Conservation (phyloP, 2,888 invertebrate species). For the Parelbella ahira region DNA sequence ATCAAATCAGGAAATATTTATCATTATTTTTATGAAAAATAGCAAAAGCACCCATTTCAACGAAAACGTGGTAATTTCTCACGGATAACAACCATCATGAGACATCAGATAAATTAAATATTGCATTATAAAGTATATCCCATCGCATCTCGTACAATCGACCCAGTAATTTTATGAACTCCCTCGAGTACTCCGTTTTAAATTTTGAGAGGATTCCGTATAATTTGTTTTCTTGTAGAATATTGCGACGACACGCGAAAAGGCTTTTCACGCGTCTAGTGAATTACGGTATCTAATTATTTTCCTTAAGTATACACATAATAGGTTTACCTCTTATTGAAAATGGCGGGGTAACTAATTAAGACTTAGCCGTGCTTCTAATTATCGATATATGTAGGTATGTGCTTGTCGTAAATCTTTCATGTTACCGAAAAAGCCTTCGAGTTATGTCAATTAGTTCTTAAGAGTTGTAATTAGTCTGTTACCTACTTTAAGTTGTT, state of each 20-base stretch:
- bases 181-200: constrained; percentile 26
- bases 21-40: no score
- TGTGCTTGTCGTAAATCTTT: no score
- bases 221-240: constrained; percentile 21
- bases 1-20: no score
- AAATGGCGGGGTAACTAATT: no score
- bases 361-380: no score
- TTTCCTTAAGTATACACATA: constrained; percentile 2
- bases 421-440: no score
- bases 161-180: constrained; percentile 30
- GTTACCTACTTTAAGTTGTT: no score
- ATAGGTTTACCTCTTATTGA: constrained; percentile 1
- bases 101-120: constrained; percentile 20
- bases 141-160: constrained; percentile 26
- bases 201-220: constrained; percentile 19
- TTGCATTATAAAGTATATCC: constrained; percentile 31
- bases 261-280: no score
- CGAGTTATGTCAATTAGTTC: no score
- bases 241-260: constrained; percentile 1
- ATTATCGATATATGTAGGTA: no score
- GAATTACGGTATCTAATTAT: constrained; percentile 1
- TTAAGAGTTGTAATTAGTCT: no score
- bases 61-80: background rate
- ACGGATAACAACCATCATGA: constrained; percentile 10
- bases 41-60: no score